These are phyloP conservation scores for Diabrotica virgifera DNA, from an alignment of 1,140 invertebrate genomes.

Conservation along the genomic window DNA sequence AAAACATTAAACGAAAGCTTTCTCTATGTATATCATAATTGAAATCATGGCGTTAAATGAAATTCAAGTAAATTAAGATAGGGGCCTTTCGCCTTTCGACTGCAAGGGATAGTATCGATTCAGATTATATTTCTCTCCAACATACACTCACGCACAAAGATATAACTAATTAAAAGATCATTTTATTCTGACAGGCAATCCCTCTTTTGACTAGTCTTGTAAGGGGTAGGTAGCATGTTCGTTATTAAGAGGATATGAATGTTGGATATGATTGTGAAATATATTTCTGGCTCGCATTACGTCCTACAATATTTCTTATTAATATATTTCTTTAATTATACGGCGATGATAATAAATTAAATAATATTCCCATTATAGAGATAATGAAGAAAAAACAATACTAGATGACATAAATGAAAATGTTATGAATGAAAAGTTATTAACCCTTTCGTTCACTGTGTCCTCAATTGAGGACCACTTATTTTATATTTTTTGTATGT, in stretches of 20 bases:
- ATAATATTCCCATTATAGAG: no score
- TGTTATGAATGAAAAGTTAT: no score
- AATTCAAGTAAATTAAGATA: constrained; percentile 3
- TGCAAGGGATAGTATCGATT: constrained; percentile 2
- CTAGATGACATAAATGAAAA: no score
- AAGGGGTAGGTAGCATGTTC: neutral
- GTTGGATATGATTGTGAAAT: no score
- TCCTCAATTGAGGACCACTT: no score
- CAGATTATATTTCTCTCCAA: constrained; percentile 1
- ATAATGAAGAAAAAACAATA: no score
- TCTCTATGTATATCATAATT: neutral
- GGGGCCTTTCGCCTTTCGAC: constrained; percentile 1
- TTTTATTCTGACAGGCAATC: constrained; percentile 2
- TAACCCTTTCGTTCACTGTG: no score
- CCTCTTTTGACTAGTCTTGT: neutral
- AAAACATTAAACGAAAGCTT: neutral
- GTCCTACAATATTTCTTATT: no score
- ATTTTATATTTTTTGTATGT: no score
- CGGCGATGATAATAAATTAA: no score
- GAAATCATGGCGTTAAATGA: constrained; percentile 2
- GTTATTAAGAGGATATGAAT: neutral
- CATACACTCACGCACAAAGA: neutral
- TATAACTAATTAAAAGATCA: constrained; percentile 3
- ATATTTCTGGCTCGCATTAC: no score
- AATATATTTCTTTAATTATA: no score